These are phyloP conservation scores for Apteryx mantelli DNA, from an alignment of 2,113 vertebrate species.

Conservation along the genomic window DNA sequence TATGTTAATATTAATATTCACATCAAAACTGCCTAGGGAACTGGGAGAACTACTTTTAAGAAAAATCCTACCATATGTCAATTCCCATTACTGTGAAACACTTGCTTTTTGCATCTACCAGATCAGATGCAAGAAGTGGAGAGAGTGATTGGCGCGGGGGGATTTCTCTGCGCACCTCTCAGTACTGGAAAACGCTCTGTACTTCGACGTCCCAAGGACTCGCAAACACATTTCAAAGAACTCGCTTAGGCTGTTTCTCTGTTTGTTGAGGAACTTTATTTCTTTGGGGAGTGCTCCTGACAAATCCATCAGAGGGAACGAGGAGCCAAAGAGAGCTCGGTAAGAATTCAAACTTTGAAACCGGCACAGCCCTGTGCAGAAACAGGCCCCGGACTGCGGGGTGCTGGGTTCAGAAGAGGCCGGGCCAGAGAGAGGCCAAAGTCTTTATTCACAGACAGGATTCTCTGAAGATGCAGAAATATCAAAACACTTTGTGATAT, in stretches of 20 bases:
- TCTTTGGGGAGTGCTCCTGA: fast-evolving
- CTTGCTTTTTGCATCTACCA: background rate
- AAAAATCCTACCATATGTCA: constrained; percentile 75
- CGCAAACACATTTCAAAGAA: fast-evolving
- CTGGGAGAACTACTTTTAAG: constrained; percentile 68
- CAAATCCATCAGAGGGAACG: background rate
- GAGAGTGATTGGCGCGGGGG: fast-evolving
- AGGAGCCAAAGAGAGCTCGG: background rate
- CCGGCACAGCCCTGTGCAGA: background rate
- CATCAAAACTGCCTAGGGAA: constrained; percentile 83
- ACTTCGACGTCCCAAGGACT: fast-evolving
- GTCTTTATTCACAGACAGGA: background rate
- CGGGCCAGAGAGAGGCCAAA: background rate
- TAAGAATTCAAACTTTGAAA: background rate
- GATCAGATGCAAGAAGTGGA: background rate
- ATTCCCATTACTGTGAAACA: constrained; percentile 54
- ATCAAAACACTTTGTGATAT: fast-evolving
- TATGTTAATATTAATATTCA: constrained; percentile 88
- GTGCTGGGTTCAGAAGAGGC: background rate
- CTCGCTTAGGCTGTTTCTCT: fast-evolving
- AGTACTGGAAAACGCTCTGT: background rate
- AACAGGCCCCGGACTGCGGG: background rate
- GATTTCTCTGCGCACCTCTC: background rate
- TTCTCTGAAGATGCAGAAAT: background rate
- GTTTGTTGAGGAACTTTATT: fast-evolving